Percentiles rank a stretch among this genome's conserved stretches.
Evolutionary conservation across 2,888 invertebrate species (phyloP).

Genomic region (Drosophila prolongata): DNA sequence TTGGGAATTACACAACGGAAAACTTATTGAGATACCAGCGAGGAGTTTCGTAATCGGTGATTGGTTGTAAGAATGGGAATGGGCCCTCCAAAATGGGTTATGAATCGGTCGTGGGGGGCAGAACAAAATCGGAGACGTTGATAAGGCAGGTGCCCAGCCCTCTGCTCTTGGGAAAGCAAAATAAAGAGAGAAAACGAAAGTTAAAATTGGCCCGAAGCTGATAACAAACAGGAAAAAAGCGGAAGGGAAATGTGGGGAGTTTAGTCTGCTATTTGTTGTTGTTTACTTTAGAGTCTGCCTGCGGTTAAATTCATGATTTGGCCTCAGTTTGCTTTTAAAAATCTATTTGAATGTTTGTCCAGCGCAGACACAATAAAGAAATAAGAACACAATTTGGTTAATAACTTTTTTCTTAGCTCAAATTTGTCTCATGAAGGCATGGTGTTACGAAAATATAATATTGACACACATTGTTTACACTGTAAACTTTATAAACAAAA

Average conservation of each 20-base stretch:
- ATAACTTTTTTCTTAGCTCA: no score
- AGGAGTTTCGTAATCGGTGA: constrained; percentile 31
- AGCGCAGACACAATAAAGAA: constrained; percentile 9
- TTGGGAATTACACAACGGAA: constrained; percentile 27
- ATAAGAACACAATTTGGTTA: no score
- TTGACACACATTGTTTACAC: no score
- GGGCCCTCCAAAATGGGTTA: constrained; percentile 3
- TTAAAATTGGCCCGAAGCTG: constrained; percentile 19
- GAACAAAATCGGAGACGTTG: constrained; percentile 5
- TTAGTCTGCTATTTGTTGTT: constrained; percentile 24
- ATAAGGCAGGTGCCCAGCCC: constrained; percentile 37
- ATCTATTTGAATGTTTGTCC: constrained; percentile 35
- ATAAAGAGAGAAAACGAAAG: constrained; percentile 36
- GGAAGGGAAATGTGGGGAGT: neutral
- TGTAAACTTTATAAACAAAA: no score
- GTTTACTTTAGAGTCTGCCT: constrained; percentile 37
- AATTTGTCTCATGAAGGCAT: no score
- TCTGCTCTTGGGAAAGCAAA: constrained; percentile 15
- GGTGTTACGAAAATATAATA: no score
- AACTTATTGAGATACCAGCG: constrained; percentile 24
- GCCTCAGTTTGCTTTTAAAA: constrained; percentile 22
- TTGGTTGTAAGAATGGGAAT: constrained; percentile 4
- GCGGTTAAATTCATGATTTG: constrained; percentile 34
- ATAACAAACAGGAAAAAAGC: constrained; percentile 13
- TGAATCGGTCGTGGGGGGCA: neutral